phyloP scores from a whole-genome alignment of 92 coral and sea anemone genomes.

The Galaxea fascicularis region DNA sequence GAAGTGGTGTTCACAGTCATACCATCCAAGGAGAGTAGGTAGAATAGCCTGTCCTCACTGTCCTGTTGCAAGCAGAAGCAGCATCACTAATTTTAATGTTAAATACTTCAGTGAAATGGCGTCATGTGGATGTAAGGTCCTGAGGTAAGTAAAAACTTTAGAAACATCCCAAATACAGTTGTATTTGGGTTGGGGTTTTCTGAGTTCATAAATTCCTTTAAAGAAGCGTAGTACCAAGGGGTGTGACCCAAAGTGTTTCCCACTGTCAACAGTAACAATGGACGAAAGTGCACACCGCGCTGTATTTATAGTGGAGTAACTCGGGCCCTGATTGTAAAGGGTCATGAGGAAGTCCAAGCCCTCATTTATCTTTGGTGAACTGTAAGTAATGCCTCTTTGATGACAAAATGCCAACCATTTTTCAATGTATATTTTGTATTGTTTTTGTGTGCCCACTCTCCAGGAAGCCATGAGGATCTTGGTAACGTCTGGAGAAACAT shows the following conservation, averaged over 20 bases:
- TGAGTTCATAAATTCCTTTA: background rate
- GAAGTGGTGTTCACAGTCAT: background rate
- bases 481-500: constrained; percentile 44
- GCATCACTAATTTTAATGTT: too few relatives aligned
- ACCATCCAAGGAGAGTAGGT: background rate
- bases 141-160: too few relatives aligned
- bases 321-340: too few relatives aligned
- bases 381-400: constrained; percentile 45
- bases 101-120: too few relatives aligned
- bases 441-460: constrained; percentile 46
- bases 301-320: too few relatives aligned
- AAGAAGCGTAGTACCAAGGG: too few relatives aligned
- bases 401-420: constrained; percentile 51
- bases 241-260: background rate
- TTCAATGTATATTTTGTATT: constrained; percentile 26
- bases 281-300: background rate
- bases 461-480: constrained; percentile 52
- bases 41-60: constrained; percentile 19
- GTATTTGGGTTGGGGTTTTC: background rate
- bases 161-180: background rate
- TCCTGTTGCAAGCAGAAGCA: too few relatives aligned
- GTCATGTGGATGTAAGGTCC: too few relatives aligned
- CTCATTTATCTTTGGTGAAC: constrained; percentile 39
- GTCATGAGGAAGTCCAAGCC: too few relatives aligned
- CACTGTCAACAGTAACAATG: background rate